Base-by-base conservation (phyloP, 1,140 invertebrate genomes). In the Musca vetustissima region DNA sequence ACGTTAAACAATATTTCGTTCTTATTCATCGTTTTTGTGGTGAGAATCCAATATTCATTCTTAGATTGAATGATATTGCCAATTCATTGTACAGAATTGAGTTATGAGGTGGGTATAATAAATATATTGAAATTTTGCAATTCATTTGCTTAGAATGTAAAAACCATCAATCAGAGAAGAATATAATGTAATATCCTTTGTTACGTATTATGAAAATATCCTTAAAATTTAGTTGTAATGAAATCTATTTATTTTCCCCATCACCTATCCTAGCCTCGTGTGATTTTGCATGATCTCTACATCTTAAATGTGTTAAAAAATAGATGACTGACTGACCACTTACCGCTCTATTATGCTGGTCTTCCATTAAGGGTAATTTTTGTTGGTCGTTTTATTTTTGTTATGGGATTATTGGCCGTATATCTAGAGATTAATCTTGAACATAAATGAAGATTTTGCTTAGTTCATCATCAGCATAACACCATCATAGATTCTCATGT, bases 311-410 rank as follows among this genome's bases (percentile, higher is more conserved):
- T 43, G 36, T 43, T 43, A 43, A 43, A 13, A 28, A 6, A 28
- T 57, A 19, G n/a, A n/a, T n/a, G n/a, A n/a, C n/a, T 43, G 57
- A 36, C 6, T 36, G 17, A 61, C 28, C 57, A 61, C 57, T 61
- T 61, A 61, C 57, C 17, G 36, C 57, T 57, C 53, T 61, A 61
- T 61, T 61, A 61, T 61, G 57, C 57, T 61, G 57, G 57, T 52
- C 17, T 52, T 19, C n/a, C 11, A 52, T 61, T 61, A 61, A 61
- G 57, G 57, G 57, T 32, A 28, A 28, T 61, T 61, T n/a, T 61
- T 61, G 57, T 61, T 36, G 57, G 57, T 36, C 28, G 36, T 61
- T 61, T n/a, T n/a, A n/a, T n/a, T n/a, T n/a, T 36, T 61, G 36
- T 4, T 19, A 11, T 36, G 28, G 36, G 57, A 36, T 61, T 61